Evolutionary conservation across 2,888 invertebrate genomes (phyloP).

Genomic region (Miltochrista miniata): DNA sequence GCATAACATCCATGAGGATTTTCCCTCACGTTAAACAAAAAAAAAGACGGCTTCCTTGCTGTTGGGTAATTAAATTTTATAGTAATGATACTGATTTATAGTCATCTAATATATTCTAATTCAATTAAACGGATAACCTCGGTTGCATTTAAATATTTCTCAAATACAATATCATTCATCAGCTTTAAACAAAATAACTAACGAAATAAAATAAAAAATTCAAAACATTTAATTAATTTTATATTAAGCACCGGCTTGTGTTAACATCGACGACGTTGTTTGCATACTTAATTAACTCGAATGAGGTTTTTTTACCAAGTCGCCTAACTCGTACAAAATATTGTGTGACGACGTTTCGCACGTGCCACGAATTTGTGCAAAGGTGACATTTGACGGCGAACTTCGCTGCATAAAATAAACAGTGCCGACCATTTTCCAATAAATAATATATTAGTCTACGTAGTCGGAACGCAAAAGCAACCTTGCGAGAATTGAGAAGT

Average conservation of each 20-base stretch:
- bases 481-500: slow-evolving; percentile 60
- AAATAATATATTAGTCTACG: slow-evolving; percentile 56
- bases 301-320: slow-evolving; percentile 12
- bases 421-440: slow-evolving; percentile 41
- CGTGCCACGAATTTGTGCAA: slow-evolving; percentile 16
- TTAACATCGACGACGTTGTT: slow-evolving; percentile 30
- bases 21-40: no score
- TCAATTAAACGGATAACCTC: slow-evolving; percentile 41
- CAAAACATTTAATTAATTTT: slow-evolving; percentile 9
- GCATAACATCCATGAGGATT: no score
- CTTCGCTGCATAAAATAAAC: slow-evolving; percentile 24
- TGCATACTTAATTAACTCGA: slow-evolving; percentile 24
- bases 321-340: slow-evolving; percentile 10
- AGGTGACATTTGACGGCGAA: slow-evolving; percentile 10
- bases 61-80: no score
- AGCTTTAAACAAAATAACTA: not conserved
- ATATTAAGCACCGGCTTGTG: slow-evolving; percentile 16
- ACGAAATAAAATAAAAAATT: slow-evolving; percentile 12
- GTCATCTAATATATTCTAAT: slow-evolving; percentile 60
- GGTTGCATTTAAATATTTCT: slow-evolving; percentile 14
- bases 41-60: no score
- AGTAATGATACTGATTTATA: slow-evolving; percentile 57
- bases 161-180: not conserved
- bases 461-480: slow-evolving; percentile 45
- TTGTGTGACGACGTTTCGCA: slow-evolving; percentile 14